Percentiles rank a stretch among this genome's conserved stretches.
Evolutionary conservation across 2,113 vertebrate genomes (phyloP).

Genomic region (Clinocottus analis): DNA sequence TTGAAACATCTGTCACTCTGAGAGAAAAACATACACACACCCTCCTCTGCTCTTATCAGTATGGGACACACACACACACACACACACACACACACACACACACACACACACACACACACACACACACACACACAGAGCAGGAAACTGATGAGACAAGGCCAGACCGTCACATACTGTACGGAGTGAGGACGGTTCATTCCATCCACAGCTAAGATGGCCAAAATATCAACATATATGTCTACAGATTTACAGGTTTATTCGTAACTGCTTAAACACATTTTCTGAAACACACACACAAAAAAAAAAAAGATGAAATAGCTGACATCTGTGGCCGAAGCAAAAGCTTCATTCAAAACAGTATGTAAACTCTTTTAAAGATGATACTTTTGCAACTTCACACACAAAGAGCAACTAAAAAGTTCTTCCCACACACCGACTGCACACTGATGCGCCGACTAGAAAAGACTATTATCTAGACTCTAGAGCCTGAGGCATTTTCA

Average conservation of each 20-base stretch:
- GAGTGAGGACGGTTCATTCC: not conserved
- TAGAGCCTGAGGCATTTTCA: not conserved
- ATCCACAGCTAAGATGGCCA: not conserved
- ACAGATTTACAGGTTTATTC: too few relatives aligned
- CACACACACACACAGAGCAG: too few relatives aligned
- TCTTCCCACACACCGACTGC: too few relatives aligned
- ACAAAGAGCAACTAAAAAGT: too few relatives aligned
- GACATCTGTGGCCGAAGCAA: not conserved
- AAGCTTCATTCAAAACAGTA: not conserved
- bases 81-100: not conserved
- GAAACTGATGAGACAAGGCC: not conserved
- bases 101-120: not conserved
- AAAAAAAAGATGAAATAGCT: not conserved
- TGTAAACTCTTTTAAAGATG: not conserved
- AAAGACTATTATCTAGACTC: not conserved
- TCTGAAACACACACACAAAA: not conserved
- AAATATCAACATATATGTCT: not conserved
- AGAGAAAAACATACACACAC: not conserved
- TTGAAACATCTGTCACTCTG: constrained; percentile 4
- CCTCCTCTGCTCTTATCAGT: constrained; percentile 40
- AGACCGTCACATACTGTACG: not conserved
- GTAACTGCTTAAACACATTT: not conserved
- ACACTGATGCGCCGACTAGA: not conserved
- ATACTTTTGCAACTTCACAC: not conserved
- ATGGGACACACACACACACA: constrained; percentile 53